Conservation (phyloP, 2,888 invertebrate species). For the Hypsopygia costalis region DNA sequence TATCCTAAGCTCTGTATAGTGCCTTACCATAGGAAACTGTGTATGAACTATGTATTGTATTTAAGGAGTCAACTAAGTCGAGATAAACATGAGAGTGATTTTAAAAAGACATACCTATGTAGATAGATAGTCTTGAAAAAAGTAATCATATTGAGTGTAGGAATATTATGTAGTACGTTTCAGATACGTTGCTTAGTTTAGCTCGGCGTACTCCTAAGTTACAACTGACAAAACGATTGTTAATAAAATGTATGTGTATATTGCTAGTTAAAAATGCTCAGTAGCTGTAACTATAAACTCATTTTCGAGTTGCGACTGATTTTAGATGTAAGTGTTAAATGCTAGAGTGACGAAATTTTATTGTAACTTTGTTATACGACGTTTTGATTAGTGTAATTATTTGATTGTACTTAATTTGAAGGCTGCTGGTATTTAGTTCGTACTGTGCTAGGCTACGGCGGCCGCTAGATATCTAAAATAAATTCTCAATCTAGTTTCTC, state of each 20-base stretch:
- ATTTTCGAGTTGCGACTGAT: constrained; percentile 74
- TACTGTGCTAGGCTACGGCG: constrained; percentile 1
- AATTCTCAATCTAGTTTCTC: constrained; percentile 18
- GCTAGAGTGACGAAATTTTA: constrained; percentile 54
- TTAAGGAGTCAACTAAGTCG: background rate
- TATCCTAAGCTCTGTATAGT: constrained; percentile 10
- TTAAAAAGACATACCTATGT: background rate
- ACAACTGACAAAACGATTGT: background rate
- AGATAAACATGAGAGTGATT: constrained; percentile 1
- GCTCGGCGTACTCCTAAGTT: background rate
- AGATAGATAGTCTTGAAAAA: background rate
- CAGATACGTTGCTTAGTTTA: background rate
- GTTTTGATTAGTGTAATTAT: constrained; percentile 25
- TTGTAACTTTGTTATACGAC: constrained; percentile 35
- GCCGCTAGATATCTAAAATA: background rate
- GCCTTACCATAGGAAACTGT: constrained; percentile 21
- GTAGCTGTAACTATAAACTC: constrained; percentile 55
- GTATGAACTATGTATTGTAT: background rate
- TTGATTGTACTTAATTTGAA: constrained; percentile 22
- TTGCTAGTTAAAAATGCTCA: constrained; percentile 54
- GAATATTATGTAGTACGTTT: too few species aligned
- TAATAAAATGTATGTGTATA: constrained; percentile 7
- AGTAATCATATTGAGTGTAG: background rate
- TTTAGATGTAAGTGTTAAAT: constrained; percentile 69
- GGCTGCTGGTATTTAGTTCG: constrained; percentile 6